Percentiles rank a stretch among this genome's conserved stretches.
Conservation (phyloP, 2,888 invertebrate species). For the Drosophila longiperda region DNA sequence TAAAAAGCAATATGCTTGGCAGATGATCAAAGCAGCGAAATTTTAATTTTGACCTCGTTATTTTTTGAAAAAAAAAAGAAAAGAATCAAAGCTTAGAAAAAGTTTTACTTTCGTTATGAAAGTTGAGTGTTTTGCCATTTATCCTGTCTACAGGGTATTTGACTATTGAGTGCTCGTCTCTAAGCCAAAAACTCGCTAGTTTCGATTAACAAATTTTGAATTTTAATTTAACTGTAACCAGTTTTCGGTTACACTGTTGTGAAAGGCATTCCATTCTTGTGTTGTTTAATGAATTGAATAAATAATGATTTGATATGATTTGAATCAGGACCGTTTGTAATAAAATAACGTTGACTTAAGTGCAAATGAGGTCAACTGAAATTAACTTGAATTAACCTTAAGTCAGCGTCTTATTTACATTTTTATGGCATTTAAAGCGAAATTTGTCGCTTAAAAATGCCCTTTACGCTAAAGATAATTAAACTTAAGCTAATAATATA, state of each 20-base stretch:
- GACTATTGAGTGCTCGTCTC: not conserved
- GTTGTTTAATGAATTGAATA: constrained; percentile 6
- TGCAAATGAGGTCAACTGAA: not conserved
- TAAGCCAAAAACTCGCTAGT: too few relatives aligned
- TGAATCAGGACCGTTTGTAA: constrained; percentile 1
- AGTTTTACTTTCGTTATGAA: not conserved
- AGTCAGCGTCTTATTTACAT: not conserved
- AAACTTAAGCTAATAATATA: not conserved
- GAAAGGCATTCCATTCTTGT: constrained; percentile 13
- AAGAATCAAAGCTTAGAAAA: not conserved
- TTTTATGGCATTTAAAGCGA: not conserved
- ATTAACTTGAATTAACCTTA: constrained; percentile 14
- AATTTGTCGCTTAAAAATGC: constrained; percentile 23
- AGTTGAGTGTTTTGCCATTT: not conserved
- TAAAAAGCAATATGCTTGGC: not conserved
- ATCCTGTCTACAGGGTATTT: constrained; percentile 15
- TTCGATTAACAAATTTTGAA: constrained; percentile 1
- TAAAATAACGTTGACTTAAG: constrained; percentile 7
- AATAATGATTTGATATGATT: not conserved
- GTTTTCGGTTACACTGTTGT: constrained; percentile 3
- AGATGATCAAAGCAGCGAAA: not conserved
- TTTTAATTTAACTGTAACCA: constrained; percentile 16
- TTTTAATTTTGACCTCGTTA: not conserved
- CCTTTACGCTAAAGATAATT: constrained; percentile 17
- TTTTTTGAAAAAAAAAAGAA: not conserved